Evolutionary conservation across 2,888 invertebrate species (phyloP).

Genomic region (Pristionchus exspectatus): DNA sequence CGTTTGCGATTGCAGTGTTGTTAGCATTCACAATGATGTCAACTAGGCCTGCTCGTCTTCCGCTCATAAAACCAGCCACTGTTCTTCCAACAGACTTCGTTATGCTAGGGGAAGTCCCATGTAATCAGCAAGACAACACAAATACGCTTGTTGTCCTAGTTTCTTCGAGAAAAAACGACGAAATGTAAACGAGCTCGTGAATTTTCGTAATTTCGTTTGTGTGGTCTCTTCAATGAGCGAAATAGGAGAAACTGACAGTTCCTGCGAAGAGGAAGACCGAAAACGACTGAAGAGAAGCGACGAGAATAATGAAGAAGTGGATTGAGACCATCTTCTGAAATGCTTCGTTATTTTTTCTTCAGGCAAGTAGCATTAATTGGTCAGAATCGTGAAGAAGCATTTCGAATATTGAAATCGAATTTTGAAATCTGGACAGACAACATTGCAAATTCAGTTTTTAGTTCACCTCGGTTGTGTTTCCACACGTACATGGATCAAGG

Average conservation of each 20-base stretch:
- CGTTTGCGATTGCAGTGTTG: no score
- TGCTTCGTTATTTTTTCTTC: neutral
- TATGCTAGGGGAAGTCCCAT: neutral
- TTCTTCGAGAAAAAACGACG: neutral
- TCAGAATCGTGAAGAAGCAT: no score
- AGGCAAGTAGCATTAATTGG: no score
- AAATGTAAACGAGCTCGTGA: no score
- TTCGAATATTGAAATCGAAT: no score
- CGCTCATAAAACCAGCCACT: neutral
- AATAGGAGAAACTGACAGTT: neutral
- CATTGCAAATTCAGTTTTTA: no score
- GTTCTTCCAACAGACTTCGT: neutral
- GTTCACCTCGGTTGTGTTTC: constrained; percentile 17
- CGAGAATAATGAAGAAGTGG: constrained; percentile 40
- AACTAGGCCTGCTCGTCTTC: no score
- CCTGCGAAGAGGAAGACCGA: constrained; percentile 21
- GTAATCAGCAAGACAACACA: neutral
- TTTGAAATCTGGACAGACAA: no score
- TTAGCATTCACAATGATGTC: no score
- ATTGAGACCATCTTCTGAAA: constrained; percentile 25
- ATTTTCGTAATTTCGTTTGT: no score
- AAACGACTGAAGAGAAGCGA: constrained; percentile 21
- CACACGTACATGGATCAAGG: neutral
- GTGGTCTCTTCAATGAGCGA: neutral
- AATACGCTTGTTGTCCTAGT: neutral